Evolutionary conservation across 1,140 invertebrate genomes (phyloP).

Genomic region (Danaus plexippus): DNA sequence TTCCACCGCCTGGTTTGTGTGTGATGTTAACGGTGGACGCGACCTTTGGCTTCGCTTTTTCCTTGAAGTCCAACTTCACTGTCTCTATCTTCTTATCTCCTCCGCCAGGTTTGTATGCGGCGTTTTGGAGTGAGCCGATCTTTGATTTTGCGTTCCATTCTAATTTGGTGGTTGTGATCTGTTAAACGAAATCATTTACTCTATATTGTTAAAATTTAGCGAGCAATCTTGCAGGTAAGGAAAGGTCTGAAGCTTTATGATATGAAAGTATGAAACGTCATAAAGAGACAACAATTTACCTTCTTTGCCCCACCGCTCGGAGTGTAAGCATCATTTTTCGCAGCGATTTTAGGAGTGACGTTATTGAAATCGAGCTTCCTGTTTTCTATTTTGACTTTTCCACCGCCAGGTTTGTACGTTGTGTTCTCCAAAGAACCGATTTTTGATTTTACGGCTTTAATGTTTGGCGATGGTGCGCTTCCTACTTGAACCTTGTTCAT

Average conservation of each 20-base stretch:
- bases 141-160: slow-evolving; percentile 95
- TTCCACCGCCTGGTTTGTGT: slow-evolving; percentile 89
- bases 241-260: background rate
- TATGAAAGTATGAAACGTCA: background rate
- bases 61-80: slow-evolving; percentile 91
- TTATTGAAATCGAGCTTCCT: slow-evolving; percentile 88
- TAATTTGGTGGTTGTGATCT: slow-evolving; percentile 89
- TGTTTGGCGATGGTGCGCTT: slow-evolving; percentile 89
- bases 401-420: slow-evolving; percentile 90
- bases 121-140: slow-evolving; percentile 94
- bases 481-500: slow-evolving; percentile 96
- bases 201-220: background rate
- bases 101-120: slow-evolving; percentile 92
- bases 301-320: slow-evolving; percentile 94
- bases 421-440: slow-evolving; percentile 88
- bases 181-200: slow-evolving; percentile 21
- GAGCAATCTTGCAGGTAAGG: background rate
- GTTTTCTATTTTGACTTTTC: slow-evolving; percentile 91
- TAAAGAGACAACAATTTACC: slow-evolving; percentile 70
- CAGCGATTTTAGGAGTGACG: slow-evolving; percentile 85
- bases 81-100: slow-evolving; percentile 94
- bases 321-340: slow-evolving; percentile 92
- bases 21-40: slow-evolving; percentile 94
- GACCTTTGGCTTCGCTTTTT: slow-evolving; percentile 92
- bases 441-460: slow-evolving; percentile 93